Evolutionary conservation across 2,888 invertebrate species (phyloP).

Genomic region (Syrista parreyssii): DNA sequence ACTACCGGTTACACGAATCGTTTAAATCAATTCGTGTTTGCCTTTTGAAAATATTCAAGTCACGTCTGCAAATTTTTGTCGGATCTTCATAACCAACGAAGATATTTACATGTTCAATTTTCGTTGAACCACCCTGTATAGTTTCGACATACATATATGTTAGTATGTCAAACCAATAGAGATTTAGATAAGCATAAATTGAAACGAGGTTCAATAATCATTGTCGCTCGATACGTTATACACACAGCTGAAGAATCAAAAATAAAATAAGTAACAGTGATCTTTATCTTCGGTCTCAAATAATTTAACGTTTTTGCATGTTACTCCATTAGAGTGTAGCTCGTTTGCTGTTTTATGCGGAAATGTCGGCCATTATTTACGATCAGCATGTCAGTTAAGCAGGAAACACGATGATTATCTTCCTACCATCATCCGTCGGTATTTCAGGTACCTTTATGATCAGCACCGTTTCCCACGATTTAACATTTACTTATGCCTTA

Average conservation of each 20-base stretch:
- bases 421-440: neutral
- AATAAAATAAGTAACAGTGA: neutral
- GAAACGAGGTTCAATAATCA: neutral
- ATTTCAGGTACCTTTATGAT: neutral
- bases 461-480: neutral
- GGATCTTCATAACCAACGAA: too few relatives aligned
- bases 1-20: too few relatives aligned
- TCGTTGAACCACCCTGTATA: neutral
- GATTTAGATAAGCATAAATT: neutral
- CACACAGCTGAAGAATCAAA: neutral
- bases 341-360: slow-evolving; percentile 35
- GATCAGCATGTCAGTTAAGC: slow-evolving; percentile 30
- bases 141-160: neutral
- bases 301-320: slow-evolving; percentile 22
- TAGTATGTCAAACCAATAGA: neutral
- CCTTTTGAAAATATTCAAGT: too few relatives aligned
- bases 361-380: slow-evolving; percentile 36
- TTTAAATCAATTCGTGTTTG: too few relatives aligned
- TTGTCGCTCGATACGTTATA: neutral
- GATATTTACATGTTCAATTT: too few relatives aligned
- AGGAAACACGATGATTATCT: neutral
- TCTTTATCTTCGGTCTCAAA: neutral
- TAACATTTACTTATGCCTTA: neutral
- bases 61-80: too few relatives aligned
- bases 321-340: slow-evolving; percentile 26